phyloP scores from a whole-genome alignment of 2,113 vertebrate genomes.

The Cyprinodon variegatus region DNA sequence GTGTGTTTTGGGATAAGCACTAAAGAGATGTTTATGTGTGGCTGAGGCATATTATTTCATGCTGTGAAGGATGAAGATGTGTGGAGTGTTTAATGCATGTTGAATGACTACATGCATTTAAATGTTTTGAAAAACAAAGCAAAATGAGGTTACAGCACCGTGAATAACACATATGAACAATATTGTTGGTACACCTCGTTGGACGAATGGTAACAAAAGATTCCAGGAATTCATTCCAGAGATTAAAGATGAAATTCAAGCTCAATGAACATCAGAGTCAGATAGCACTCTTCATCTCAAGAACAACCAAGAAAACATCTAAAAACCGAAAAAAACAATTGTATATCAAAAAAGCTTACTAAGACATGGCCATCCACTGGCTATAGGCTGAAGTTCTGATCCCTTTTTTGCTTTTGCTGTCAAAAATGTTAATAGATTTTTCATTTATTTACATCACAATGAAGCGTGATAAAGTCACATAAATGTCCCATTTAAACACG shows the following conservation, averaged over 20 bases:
- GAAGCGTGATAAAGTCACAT: neutral
- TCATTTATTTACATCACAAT: neutral
- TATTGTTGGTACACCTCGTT: neutral
- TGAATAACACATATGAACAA: neutral
- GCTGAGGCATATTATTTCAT: constrained; percentile 27
- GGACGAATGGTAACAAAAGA: no score
- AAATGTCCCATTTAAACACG: neutral
- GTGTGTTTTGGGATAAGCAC: constrained; percentile 41
- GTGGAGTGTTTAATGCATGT: constrained; percentile 23
- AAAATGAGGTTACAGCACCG: constrained; percentile 23
- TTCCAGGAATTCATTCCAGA: no score
- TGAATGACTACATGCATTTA: constrained; percentile 10
- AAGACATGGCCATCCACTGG: neutral
- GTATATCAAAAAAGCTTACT: neutral
- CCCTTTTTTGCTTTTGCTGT: neutral
- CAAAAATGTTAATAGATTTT: neutral
- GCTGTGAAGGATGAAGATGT: constrained; percentile 2
- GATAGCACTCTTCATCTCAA: neutral
- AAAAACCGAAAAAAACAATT: constrained; percentile 3
- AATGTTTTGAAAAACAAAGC: neutral
- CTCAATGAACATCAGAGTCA: no score
- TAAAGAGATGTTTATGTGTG: constrained; percentile 9
- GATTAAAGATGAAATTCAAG: no score
- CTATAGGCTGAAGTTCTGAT: neutral
- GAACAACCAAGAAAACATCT: neutral